These are phyloP conservation scores for Phoxinus phoxinus DNA, from an alignment of 2,113 vertebrate genomes.

Conservation along the genomic window DNA sequence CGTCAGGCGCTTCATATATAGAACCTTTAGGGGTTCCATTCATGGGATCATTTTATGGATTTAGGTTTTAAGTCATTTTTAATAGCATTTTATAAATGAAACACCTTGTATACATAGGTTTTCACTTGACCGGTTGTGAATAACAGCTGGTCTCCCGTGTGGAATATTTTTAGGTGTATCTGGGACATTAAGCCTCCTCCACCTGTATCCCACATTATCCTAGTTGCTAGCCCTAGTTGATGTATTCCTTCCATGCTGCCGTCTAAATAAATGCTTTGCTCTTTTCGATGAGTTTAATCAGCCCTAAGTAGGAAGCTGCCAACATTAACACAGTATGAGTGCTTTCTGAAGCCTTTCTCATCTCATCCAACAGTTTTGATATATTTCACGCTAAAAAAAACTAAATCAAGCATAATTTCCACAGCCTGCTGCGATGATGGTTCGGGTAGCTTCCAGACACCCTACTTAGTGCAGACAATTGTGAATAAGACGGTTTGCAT, in stretches of 20 bases:
- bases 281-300: neutral
- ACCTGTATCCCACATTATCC: neutral
- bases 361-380: neutral
- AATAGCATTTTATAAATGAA: no score
- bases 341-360: neutral
- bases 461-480: neutral
- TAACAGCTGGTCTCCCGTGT: neutral
- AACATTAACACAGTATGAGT: neutral
- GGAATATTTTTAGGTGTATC: constrained; percentile 2
- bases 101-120: no score
- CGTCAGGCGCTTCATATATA: no score
- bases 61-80: no score
- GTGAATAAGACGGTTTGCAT: neutral
- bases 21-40: no score
- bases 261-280: neutral
- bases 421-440: neutral
- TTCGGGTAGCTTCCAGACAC: neutral
- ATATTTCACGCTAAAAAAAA: neutral
- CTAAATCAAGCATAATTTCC: neutral
- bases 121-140: neutral
- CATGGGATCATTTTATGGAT: no score
- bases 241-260: neutral
- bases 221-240: neutral
- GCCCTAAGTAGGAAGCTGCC: neutral
- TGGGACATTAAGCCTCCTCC: neutral